Evolutionary conservation across 2,113 vertebrate genomes (phyloP).

Genomic region (Stercorarius parasiticus): DNA sequence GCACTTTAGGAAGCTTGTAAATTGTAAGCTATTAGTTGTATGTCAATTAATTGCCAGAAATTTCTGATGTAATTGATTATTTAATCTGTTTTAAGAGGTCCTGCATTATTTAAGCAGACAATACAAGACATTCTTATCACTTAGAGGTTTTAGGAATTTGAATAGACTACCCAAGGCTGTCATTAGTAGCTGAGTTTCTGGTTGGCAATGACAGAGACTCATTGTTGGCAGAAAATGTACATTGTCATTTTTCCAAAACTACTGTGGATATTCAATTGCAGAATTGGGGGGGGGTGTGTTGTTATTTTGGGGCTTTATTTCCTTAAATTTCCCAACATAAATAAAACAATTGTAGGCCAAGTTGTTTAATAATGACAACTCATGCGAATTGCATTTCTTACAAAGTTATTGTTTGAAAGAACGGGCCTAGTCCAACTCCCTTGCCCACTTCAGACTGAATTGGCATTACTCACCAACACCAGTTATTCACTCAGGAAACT

Average conservation of each 20-base stretch:
- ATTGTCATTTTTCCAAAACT: not conserved
- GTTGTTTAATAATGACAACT: not conserved
- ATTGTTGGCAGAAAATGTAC: not conserved
- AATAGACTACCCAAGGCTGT: not conserved
- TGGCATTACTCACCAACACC: not conserved
- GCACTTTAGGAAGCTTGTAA: not conserved
- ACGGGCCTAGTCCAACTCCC: not conserved
- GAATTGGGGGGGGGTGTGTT: not conserved
- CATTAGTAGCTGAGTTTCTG: not conserved
- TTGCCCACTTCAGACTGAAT: not conserved
- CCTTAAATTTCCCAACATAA: not conserved
- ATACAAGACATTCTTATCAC: not conserved
- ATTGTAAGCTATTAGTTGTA: not conserved
- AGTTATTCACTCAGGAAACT: not conserved
- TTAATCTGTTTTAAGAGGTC: not conserved
- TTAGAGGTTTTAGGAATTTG: not conserved
- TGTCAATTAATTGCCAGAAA: not conserved
- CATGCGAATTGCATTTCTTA: not conserved
- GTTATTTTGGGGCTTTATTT: not conserved
- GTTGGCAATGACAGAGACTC: not conserved
- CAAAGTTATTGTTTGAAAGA: not conserved
- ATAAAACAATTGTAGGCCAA: not conserved
- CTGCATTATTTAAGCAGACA: not conserved
- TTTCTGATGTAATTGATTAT: not conserved
- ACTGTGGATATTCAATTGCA: not conserved